These are phyloP conservation scores for Amia ocellicauda DNA, from an alignment of 2,113 vertebrate species.

Conservation along the genomic window DNA sequence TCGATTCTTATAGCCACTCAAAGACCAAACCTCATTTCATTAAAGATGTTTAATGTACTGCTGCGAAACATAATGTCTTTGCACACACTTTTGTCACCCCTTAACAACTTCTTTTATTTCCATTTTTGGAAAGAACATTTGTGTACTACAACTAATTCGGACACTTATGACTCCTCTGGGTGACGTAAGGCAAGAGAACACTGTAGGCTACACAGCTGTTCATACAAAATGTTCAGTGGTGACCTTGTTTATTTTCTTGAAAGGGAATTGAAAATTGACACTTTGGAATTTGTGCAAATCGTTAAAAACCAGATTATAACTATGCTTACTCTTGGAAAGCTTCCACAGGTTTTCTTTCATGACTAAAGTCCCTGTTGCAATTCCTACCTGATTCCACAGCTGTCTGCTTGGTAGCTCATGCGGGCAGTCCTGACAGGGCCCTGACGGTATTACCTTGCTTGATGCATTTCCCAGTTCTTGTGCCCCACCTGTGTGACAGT, in stretches of 20 bases:
- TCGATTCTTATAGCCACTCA: too few species aligned
- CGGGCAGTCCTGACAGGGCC: too few species aligned
- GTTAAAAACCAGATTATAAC: background rate
- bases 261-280: constrained; percentile 18
- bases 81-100: too few species aligned
- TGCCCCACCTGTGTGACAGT: background rate
- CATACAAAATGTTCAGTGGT: constrained; percentile 31
- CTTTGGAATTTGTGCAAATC: background rate
- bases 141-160: constrained; percentile 20
- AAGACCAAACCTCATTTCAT: too few species aligned
- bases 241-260: constrained; percentile 39
- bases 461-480: too few species aligned
- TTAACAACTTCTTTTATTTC: constrained; percentile 1
- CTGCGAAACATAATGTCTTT: too few species aligned
- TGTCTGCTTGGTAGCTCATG: background rate
- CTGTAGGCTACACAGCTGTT: constrained; percentile 35
- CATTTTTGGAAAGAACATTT: constrained; percentile 25
- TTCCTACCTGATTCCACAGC: constrained; percentile 11
- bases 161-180: constrained; percentile 10
- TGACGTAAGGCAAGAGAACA: constrained; percentile 26
- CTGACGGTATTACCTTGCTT: too few species aligned
- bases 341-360: too few species aligned
- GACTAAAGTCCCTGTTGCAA: background rate
- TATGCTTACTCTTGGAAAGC: background rate
- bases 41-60: too few species aligned